phyloP scores from a whole-genome alignment of 2,113 vertebrate genomes.

The Caretta caretta region DNA sequence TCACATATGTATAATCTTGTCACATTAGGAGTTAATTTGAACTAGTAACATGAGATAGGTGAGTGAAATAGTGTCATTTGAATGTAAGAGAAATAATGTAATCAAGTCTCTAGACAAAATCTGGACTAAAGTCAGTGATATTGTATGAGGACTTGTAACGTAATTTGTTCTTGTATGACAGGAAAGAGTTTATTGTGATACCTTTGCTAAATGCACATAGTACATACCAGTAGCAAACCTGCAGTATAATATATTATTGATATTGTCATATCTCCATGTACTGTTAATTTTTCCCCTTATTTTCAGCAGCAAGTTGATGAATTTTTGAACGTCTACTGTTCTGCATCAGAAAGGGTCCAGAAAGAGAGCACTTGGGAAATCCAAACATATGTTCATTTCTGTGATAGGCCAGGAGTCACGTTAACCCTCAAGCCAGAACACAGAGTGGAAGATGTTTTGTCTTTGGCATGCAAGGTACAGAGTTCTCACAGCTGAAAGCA shows the following conservation, averaged over 20 bases:
- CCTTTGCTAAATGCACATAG: neutral
- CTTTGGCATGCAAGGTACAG: slow-evolving; percentile 90
- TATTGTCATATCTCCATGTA: neutral
- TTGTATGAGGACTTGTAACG: neutral
- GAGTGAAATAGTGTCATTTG: neutral
- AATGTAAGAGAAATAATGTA: neutral
- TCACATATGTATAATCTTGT: neutral
- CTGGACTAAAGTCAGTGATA: fast-evolving
- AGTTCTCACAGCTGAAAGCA: neutral
- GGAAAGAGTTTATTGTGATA: neutral
- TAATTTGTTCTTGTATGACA: neutral
- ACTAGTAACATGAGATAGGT: neutral
- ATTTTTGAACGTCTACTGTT: slow-evolving; percentile 82
- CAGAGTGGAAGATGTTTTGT: slow-evolving; percentile 87
- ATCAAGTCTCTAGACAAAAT: fast-evolving
- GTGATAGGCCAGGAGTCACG: slow-evolving; percentile 83
- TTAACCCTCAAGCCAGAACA: slow-evolving; percentile 86
- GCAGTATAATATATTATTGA: neutral
- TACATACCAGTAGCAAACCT: neutral
- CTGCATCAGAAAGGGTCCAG: slow-evolving; percentile 80
- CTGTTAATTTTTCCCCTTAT: neutral
- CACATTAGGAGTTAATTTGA: neutral
- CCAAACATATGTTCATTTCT: slow-evolving; percentile 84
- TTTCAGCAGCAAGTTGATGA: slow-evolving; percentile 81
- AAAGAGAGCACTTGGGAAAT: slow-evolving; percentile 82